Evolutionary conservation across 2,888 invertebrate species (phyloP).

Genomic region (Pyrrhia umbra): DNA sequence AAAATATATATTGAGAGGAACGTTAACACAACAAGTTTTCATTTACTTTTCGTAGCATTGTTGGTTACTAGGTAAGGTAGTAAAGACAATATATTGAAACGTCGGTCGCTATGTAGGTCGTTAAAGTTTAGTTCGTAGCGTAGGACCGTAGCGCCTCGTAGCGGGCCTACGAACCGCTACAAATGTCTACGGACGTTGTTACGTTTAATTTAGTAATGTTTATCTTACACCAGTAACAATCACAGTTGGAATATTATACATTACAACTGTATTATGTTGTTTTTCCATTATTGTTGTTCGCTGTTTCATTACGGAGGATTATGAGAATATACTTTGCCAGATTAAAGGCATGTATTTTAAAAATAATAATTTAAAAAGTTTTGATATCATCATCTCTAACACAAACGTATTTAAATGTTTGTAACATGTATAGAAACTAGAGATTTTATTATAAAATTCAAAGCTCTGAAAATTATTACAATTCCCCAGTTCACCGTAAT

Average conservation of each 20-base stretch:
- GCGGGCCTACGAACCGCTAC: slow-evolving; percentile 12
- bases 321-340: too few relatives aligned
- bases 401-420: neutral
- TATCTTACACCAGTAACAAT: slow-evolving; percentile 12
- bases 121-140: slow-evolving; percentile 27
- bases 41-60: slow-evolving; percentile 12
- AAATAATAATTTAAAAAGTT: neutral
- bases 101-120: slow-evolving; percentile 20
- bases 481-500: slow-evolving; percentile 15
- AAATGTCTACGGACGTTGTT: slow-evolving; percentile 15
- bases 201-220: slow-evolving; percentile 42
- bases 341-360: neutral
- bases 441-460: slow-evolving; percentile 8
- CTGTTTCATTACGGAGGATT: neutral
- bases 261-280: neutral
- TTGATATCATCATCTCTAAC: neutral
- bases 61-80: slow-evolving; percentile 7
- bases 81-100: slow-evolving; percentile 22
- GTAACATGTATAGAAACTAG: neutral
- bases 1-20: neutral
- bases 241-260: neutral
- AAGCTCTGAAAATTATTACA: slow-evolving; percentile 16
- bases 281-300: neutral
- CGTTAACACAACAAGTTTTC: slow-evolving; percentile 8
- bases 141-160: slow-evolving; percentile 21